Conservation (phyloP, 2,113 vertebrate species). For the cat (Felis catus) region DNA sequence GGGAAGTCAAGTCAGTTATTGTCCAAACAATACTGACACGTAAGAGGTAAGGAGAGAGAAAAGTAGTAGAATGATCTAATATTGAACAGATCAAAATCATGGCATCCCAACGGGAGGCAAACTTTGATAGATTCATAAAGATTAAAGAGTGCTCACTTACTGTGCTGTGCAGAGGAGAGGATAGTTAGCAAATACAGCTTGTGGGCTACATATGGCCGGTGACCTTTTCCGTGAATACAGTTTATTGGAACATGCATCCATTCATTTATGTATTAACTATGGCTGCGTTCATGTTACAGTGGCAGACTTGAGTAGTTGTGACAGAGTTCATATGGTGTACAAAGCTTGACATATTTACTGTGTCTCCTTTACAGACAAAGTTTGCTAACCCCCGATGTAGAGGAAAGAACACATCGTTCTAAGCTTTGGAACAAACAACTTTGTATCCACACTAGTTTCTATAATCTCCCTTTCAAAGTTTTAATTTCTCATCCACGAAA, state of each 20-base stretch:
- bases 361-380: neutral
- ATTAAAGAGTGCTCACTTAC: neutral
- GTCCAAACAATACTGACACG: neutral
- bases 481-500: conserved; percentile 20
- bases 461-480: neutral
- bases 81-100: neutral
- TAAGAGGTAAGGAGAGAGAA: neutral
- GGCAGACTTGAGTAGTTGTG: neutral
- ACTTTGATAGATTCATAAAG: neutral
- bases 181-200: neutral
- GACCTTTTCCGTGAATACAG: neutral
- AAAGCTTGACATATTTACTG: conserved; percentile 20
- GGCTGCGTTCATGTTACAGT: neutral
- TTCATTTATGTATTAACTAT: neutral
- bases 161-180: neutral
- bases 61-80: neutral
- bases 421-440: neutral
- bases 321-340: neutral
- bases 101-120: neutral
- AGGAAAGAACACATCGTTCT: neutral
- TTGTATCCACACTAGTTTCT: neutral
- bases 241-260: neutral
- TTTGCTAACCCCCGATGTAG: neutral
- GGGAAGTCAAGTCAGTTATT: neutral
- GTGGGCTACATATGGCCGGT: neutral